A percentile compares a stretch with the other conserved stretches of the same genome.
phyloP scores from a whole-genome alignment of 2,113 vertebrate species.

The Antennarius striatus region DNA sequence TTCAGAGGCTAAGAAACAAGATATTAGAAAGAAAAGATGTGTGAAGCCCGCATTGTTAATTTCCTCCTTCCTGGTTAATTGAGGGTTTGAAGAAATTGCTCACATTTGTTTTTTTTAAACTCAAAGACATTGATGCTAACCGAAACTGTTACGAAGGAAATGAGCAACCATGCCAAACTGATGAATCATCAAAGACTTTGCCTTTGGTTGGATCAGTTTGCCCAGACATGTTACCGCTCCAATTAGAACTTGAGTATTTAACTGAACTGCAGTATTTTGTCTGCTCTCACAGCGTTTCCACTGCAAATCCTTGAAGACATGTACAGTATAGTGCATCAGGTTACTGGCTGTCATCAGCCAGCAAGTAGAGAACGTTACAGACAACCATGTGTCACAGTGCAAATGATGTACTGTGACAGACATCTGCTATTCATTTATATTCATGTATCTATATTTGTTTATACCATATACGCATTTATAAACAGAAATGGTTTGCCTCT shows the following conservation, averaged over 20 bases:
- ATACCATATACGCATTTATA: too few species aligned
- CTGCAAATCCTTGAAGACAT: constrained; percentile 3
- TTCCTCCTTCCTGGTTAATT: not conserved
- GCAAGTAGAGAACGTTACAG: not conserved
- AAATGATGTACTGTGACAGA: too few species aligned
- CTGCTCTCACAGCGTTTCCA: constrained; percentile 21
- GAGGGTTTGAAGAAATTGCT: constrained; percentile 4
- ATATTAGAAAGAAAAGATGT: not conserved
- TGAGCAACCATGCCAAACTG: constrained; percentile 25
- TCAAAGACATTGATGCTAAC: constrained; percentile 14
- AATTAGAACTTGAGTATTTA: constrained; percentile 48
- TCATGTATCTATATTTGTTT: too few species aligned
- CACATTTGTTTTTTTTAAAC: not conserved
- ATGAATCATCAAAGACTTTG: constrained; percentile 63
- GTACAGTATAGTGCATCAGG: not conserved
- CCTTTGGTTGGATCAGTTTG: constrained; percentile 41
- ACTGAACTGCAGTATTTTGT: constrained; percentile 39
- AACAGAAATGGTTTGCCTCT: too few species aligned
- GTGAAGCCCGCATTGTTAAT: not conserved
- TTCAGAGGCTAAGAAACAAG: not conserved
- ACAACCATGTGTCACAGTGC: too few species aligned
- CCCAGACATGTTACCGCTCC: constrained; percentile 61
- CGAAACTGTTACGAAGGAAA: constrained; percentile 39
- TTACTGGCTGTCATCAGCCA: not conserved
- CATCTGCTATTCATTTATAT: too few species aligned